Base-by-base conservation (phyloP, 2,113 vertebrate genomes). In the Butorides virescens region DNA sequence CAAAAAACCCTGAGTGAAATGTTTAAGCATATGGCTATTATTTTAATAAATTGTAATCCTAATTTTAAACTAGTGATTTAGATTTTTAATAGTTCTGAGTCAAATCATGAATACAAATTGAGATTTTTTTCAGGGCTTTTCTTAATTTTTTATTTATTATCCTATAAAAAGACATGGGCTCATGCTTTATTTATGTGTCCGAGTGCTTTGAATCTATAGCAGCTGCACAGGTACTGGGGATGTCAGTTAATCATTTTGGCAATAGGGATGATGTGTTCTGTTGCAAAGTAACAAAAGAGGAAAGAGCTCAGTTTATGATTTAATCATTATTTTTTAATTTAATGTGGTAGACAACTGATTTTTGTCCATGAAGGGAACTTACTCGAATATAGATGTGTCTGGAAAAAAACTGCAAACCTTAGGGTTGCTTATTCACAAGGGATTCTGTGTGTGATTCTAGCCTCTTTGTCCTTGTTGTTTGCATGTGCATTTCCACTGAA, bases 311-410 rank as follows among this genome's bases (percentile, higher is more conserved):
- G 18, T 70, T 65, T 34, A 79, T 58, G 21, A 50, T 36, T 15
- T 73, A 44, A 39, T 66, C 0, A 19, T 15, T 47, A 8, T 23
- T 21, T 72, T 80, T 71, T 30, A 50, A 18, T 71, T 66, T 39
- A 39, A 18, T 1, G 1, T 52, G 7, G 0, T 61, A 72, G 29
- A n/a, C 21, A 36, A 8, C 21, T n/a, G 7, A 11, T 68, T 68
- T 88, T 56, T 63, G 14, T n/a, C 29, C 11, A 5, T 11, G 13
- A 78, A 59, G 4, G 8, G 25, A 53, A 66, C 15, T 55, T 23
- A 10, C 9, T 79, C 10, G 44, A 55, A 42, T 47, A 27, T 6
- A 70, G 22, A 23, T 3, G 3, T 44, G 5, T 36, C 63, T 84
- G 32, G 37, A 65, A 47, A 84, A 71, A 62, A 71, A 3, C 23